Evolutionary conservation across 2,888 invertebrate species (phyloP), one percentile per base, ranked within the genome.

Genomic region (Blomia tropicalis): DNA sequence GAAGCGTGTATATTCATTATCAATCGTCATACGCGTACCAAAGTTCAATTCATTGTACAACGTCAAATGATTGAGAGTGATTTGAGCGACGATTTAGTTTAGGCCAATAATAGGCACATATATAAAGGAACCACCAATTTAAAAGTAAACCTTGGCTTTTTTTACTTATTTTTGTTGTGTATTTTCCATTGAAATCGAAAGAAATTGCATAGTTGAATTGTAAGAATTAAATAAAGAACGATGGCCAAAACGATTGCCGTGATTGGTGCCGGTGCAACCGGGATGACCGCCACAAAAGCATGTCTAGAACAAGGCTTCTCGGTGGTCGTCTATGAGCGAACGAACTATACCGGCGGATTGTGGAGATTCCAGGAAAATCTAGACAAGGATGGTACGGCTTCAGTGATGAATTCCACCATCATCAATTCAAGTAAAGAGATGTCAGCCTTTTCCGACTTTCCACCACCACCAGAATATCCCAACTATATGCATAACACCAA

Each of bases 231-330:
- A 14, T 41, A 27, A 5, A 27, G 22, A 51, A 51, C 22, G 29
- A 4, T 41, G 32, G 27, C 14, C 14, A 58, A 58, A 47, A 1
- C 53, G n/a, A 66, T 68, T n/a, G 64, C 65, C 29, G 67, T 75
- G n/a, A 69, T 75, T n/a, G 75, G 75, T 2, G 75, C 73, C 19
- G 75, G 75, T 2, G 70, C 71, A 19, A 72, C 73, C 56, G 75
- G 75, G 4, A 66, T 76, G 27, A 69, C 72, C 11, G 70, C 73
- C 5, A 70, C 73, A 36, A 74, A 75, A 66, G 69, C 70, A 25
- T 74, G 73, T 43, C 59, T 72, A 32, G 73, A 75, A 32, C 71
- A 73, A 64, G 70, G 69, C 14, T 64, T 72, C n/a, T 68, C 69
- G 14, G 71, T 72, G 0, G 70, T 71, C 3, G 72, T 74, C 60